Conservation (phyloP, 2,888 invertebrate genomes). For the Himalopsyche anomala region DNA sequence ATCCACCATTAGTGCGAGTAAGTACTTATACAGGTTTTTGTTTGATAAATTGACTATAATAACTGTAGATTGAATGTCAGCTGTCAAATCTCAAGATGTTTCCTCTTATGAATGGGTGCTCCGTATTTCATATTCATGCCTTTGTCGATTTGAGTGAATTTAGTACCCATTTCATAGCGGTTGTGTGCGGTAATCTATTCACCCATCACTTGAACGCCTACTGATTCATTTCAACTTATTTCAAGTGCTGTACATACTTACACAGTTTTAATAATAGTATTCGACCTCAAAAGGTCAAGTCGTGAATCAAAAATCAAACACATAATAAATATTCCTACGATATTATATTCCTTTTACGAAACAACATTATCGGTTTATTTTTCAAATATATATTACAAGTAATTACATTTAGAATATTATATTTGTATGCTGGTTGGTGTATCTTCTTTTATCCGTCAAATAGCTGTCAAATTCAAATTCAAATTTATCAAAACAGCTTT, state of each 20-base stretch:
- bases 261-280: not conserved
- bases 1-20: not conserved
- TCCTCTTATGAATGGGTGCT: not conserved
- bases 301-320: slow-evolving; percentile 8
- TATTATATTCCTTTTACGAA: no score
- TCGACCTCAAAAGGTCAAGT: slow-evolving; percentile 2
- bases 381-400: no score
- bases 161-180: not conserved
- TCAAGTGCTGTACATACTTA: not conserved
- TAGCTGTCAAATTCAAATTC: no score
- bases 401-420: no score
- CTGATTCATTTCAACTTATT: not conserved
- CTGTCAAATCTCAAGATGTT: slow-evolving; percentile 1
- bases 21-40: not conserved
- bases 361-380: no score
- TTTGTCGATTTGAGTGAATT: slow-evolving; percentile 7
- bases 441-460: no score
- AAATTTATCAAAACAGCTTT: no score
- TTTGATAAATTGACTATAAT: not conserved
- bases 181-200: not conserved
- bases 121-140: not conserved
- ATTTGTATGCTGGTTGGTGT: no score
- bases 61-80: not conserved
- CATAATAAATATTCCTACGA: not conserved
- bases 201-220: slow-evolving; percentile 2